A percentile compares a stretch with the other conserved stretches of the same genome.
phyloP scores from a whole-genome alignment of 2,888 invertebrate genomes.

The Papilio elwesi region DNA sequence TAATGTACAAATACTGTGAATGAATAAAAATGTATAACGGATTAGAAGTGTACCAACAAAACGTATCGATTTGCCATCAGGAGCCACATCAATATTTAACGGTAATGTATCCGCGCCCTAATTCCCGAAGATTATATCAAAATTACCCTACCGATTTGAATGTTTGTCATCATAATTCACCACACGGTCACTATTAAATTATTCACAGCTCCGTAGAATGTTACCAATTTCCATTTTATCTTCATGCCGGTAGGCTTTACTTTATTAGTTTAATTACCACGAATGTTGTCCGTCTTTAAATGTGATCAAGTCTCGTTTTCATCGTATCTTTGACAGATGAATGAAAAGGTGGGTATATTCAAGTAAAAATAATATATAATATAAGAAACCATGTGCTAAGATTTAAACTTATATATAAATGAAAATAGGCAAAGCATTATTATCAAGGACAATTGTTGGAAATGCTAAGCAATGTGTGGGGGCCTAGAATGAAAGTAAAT shows the following conservation, averaged over 20 bases:
- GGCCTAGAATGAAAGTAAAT: no score
- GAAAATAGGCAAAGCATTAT: no score
- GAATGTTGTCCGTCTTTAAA: not conserved
- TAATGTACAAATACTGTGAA: no score
- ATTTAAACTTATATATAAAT: no score
- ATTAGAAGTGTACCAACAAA: slow-evolving; percentile 22
- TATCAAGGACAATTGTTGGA: no score
- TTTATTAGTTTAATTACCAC: slow-evolving; percentile 19
- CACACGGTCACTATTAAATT: slow-evolving; percentile 45
- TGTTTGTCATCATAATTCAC: slow-evolving; percentile 28
- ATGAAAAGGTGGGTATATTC: no score
- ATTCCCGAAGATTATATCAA: slow-evolving; percentile 70
- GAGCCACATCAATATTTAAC: slow-evolving; percentile 75
- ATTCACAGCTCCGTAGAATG: slow-evolving; percentile 45
- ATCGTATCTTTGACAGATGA: not conserved
- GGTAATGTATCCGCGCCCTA: slow-evolving; percentile 63
- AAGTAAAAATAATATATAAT: no score
- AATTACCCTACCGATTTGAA: slow-evolving; percentile 53
- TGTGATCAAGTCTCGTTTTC: not conserved
- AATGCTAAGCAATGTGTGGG: no score
- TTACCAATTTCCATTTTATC: slow-evolving; percentile 42
- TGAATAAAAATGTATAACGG: no score
- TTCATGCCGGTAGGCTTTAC: not conserved
- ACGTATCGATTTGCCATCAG: slow-evolving; percentile 77
- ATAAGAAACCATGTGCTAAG: no score